Evolutionary conservation across 2,888 invertebrate species (phyloP).

Genomic region (Cyclophora punctaria): DNA sequence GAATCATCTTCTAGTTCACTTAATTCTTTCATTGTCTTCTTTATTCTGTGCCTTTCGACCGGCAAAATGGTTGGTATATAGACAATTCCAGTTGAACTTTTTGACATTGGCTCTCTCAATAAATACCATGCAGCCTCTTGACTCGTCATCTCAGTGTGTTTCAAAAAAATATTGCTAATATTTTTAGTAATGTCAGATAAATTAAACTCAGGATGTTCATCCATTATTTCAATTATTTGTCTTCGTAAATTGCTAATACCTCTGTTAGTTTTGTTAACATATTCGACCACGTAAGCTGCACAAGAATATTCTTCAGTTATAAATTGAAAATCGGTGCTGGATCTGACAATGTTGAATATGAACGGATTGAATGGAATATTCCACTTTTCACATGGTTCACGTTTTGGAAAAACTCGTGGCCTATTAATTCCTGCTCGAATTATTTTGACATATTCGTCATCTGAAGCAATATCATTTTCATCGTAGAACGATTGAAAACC

Average conservation of each 20-base stretch:
- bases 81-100: constrained; percentile 14
- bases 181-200: constrained; percentile 18
- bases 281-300: constrained; percentile 43
- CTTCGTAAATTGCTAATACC: constrained; percentile 38
- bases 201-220: constrained; percentile 26
- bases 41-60: neutral
- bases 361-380: constrained; percentile 39
- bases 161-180: constrained; percentile 17
- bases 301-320: constrained; percentile 47
- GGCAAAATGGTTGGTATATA: constrained; percentile 6
- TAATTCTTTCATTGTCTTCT: constrained; percentile 28
- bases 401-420: constrained; percentile 23
- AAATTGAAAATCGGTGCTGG: constrained; percentile 38
- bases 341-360: constrained; percentile 25
- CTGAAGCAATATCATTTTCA: constrained; percentile 24
- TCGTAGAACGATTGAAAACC: constrained; percentile 20
- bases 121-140: constrained; percentile 40
- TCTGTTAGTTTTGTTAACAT: constrained; percentile 39
- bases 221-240: constrained; percentile 28
- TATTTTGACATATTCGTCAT: constrained; percentile 14
- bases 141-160: constrained; percentile 21
- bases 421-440: constrained; percentile 18
- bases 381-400: constrained; percentile 29
- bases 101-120: constrained; percentile 19
- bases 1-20: constrained; percentile 22